Evolutionary conservation across 1,140 invertebrate species (phyloP).

Genomic region (Drosophila sucinea): DNA sequence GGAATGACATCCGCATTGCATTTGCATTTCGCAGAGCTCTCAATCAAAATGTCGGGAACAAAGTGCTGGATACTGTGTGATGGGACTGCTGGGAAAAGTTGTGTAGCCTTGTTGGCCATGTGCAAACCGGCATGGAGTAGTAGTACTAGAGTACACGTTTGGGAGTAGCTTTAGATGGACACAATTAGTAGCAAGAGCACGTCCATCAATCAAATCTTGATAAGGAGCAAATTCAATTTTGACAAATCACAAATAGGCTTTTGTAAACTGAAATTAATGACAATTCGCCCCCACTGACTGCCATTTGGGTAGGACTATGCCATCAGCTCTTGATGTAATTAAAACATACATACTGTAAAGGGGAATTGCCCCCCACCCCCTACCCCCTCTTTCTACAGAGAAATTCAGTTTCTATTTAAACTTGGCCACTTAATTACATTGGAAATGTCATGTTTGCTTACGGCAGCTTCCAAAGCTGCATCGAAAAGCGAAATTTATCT

Average conservation of each 20-base stretch:
- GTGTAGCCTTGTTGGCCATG: slow-evolving; percentile 44
- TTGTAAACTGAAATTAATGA: slow-evolving; percentile 75
- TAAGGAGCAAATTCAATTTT: slow-evolving; percentile 76
- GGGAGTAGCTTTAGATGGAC: slow-evolving; percentile 28
- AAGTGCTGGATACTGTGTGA: slow-evolving; percentile 43
- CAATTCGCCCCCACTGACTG: slow-evolving; percentile 28
- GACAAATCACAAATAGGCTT: slow-evolving; percentile 80
- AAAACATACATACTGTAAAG: slow-evolving; percentile 31
- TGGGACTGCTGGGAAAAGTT: slow-evolving; percentile 56
- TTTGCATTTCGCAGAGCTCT: slow-evolving; percentile 73
- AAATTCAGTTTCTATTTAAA: slow-evolving; percentile 45
- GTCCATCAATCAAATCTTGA: slow-evolving; percentile 74
- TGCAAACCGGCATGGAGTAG: background rate
- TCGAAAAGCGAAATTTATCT: background rate
- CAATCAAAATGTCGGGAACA: slow-evolving; percentile 65
- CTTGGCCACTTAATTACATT: slow-evolving; percentile 63
- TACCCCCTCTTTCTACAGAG: background rate
- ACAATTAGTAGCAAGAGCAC: slow-evolving; percentile 37
- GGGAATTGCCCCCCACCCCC: background rate
- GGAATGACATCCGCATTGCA: slow-evolving; percentile 56
- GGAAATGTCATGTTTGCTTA: slow-evolving; percentile 50
- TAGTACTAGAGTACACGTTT: background rate
- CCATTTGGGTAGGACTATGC: slow-evolving; percentile 2
- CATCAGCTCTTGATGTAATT: slow-evolving; percentile 51
- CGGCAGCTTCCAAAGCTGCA: background rate